Evolutionary conservation across 2,113 vertebrate species (phyloP).

Genomic region (Amia ocellicauda): DNA sequence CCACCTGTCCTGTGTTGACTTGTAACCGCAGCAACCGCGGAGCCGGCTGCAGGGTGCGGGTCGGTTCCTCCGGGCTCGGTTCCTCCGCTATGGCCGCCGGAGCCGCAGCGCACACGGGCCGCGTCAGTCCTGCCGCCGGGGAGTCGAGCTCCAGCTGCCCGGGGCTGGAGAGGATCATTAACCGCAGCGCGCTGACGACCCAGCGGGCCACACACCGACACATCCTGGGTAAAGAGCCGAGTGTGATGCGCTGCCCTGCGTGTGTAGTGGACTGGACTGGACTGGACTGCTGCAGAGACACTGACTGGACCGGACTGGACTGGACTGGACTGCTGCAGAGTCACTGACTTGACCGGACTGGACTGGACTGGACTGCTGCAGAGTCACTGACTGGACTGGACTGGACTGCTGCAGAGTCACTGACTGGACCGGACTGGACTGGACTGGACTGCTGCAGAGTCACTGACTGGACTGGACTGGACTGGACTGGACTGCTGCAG

Average conservation of each 20-base stretch:
- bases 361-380: too few species aligned
- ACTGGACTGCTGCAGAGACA: too few species aligned
- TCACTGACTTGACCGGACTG: not conserved
- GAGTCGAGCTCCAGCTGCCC: constrained; percentile 6
- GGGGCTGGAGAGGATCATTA: constrained; percentile 21
- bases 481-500: too few species aligned
- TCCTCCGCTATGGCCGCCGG: not conserved
- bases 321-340: not conserved
- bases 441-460: too few species aligned
- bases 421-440: too few species aligned
- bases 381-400: too few species aligned
- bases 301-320: not conserved
- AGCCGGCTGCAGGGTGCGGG: not conserved
- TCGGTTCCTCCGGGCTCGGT: not conserved
- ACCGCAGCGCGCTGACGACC: constrained; percentile 13
- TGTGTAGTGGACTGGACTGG: too few species aligned
- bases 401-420: too few species aligned
- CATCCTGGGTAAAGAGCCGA: constrained; percentile 44
- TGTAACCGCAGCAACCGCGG: too few species aligned
- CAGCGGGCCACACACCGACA: constrained; percentile 33
- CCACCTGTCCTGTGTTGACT: too few species aligned
- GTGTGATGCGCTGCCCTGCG: constrained; percentile 43
- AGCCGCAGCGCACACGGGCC: not conserved
- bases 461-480: too few species aligned
- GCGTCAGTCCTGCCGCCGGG: not conserved